phyloP scores from a whole-genome alignment of 2,888 invertebrate species.

The Spilosoma lubricipeda region DNA sequence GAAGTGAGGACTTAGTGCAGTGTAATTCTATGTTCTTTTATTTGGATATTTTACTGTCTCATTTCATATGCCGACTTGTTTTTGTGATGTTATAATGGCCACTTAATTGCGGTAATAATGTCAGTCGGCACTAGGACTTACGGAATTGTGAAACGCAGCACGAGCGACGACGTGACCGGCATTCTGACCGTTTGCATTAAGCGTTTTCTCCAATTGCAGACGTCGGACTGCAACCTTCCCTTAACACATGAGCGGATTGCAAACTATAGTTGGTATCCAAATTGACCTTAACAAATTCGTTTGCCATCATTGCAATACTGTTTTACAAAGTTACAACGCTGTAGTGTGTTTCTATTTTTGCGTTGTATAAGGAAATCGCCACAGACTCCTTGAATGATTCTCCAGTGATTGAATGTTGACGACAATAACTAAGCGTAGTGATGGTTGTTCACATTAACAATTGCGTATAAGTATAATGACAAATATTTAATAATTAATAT shows the following conservation, averaged over 20 bases:
- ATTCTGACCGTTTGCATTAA: slow-evolving; percentile 51
- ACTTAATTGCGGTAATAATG: slow-evolving; percentile 64
- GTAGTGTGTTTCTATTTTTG: too few species aligned
- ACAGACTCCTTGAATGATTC: too few species aligned
- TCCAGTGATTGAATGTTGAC: too few species aligned
- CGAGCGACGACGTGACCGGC: slow-evolving; percentile 64
- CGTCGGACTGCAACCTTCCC: slow-evolving; percentile 54
- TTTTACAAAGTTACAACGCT: too few species aligned
- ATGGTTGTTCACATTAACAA: not conserved
- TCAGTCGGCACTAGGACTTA: slow-evolving; percentile 50
- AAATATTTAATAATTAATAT: not conserved
- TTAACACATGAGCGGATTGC: slow-evolving; percentile 51
- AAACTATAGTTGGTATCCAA: slow-evolving; percentile 24
- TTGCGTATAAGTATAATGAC: not conserved
- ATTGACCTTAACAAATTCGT: not conserved
- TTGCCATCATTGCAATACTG: not conserved
- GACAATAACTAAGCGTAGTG: too few species aligned
- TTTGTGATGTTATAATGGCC: slow-evolving; percentile 50
- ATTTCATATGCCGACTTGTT: slow-evolving; percentile 26
- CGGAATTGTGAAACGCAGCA: slow-evolving; percentile 58
- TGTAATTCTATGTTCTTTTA: slow-evolving; percentile 22
- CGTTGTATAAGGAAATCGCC: too few species aligned
- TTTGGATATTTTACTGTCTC: slow-evolving; percentile 35
- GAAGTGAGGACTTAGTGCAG: not conserved
- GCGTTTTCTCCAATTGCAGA: slow-evolving; percentile 51